phyloP scores from a whole-genome alignment of 2,888 invertebrate species.

The Scelioninae gen. 2 region DNA sequence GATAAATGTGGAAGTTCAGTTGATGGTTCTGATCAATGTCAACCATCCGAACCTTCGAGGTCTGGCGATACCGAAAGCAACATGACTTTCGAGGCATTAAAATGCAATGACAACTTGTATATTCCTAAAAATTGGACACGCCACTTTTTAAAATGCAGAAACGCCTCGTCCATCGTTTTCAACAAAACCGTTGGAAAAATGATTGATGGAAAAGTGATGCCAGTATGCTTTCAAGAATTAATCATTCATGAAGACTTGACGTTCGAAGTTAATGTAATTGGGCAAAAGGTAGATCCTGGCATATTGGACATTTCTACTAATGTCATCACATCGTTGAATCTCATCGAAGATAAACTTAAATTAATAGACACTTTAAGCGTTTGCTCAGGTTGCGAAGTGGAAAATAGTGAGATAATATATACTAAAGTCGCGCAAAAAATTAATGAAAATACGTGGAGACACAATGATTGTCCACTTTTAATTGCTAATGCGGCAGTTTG shows the following conservation, averaged over 20 bases:
- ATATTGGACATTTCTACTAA: background rate
- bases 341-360: background rate
- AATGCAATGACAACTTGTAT: conserved; percentile 4
- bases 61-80: too few species aligned
- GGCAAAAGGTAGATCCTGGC: background rate
- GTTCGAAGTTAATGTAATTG: conserved; percentile 3
- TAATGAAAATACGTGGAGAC: conserved; percentile 9
- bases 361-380: conserved; percentile 4
- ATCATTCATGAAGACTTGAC: conserved; percentile 5
- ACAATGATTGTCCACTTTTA: conserved; percentile 22
- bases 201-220: conserved; percentile 1
- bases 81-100: conserved; percentile 1
- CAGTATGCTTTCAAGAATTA: conserved; percentile 13
- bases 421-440: conserved; percentile 14
- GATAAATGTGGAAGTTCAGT: too few species aligned
- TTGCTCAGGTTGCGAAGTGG: conserved; percentile 8
- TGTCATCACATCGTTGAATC: background rate
- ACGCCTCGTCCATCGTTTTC: background rate
- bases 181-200: conserved; percentile 21
- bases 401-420: background rate
- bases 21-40: too few species aligned
- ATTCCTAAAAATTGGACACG: background rate
- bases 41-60: too few species aligned
- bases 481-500: conserved; percentile 6
- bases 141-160: conserved; percentile 5